A percentile compares a stretch with the other conserved stretches of the same genome.
phyloP scores from a whole-genome alignment of 2,888 invertebrate species.

The Steinernema scapterisci region DNA sequence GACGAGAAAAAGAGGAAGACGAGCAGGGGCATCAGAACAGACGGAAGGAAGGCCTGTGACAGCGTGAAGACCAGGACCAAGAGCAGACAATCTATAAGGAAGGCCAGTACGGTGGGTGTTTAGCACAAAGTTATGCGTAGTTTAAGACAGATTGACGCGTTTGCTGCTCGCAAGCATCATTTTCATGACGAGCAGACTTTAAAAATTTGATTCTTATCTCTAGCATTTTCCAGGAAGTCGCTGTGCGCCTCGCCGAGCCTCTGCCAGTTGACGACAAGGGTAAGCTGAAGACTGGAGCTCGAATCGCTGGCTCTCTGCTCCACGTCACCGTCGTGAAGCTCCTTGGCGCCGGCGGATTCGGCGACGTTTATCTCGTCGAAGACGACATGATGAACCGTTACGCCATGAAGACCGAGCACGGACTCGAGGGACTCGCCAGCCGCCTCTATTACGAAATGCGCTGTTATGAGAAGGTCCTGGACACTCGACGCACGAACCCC shows the following conservation, averaged over 20 bases:
- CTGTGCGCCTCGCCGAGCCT: not conserved
- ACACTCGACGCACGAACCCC: not conserved
- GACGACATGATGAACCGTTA: not conserved
- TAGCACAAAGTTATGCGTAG: too few species aligned
- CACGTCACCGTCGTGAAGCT: not conserved
- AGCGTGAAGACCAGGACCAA: too few species aligned
- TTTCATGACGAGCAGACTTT: too few species aligned
- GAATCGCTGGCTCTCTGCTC: not conserved
- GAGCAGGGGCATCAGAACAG: too few species aligned
- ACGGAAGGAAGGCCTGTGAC: too few species aligned
- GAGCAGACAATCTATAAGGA: too few species aligned
- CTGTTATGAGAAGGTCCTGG: not conserved
- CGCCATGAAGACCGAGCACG: conserved; percentile 25
- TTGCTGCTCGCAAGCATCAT: too few species aligned
- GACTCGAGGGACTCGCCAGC: not conserved
- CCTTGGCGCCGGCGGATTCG: conserved; percentile 24
- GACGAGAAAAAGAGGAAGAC: too few species aligned
- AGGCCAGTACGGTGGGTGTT: too few species aligned
- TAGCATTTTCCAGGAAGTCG: too few species aligned
- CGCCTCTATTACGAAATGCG: not conserved
- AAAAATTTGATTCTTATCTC: too few species aligned
- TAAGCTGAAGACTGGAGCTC: not conserved
- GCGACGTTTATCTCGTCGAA: conserved; percentile 22
- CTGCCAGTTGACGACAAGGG: not conserved
- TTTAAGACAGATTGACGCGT: too few species aligned